These are phyloP conservation scores for Rattus norvegicus DNA, from an alignment of 2,113 vertebrate species.

Conservation along the genomic window GRCr8 NC_086031.1:67846501-67847000, in stretches of 20 bases:
- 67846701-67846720: not conserved
- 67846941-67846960: not conserved
- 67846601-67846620: not conserved
- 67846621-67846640: not conserved
- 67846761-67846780: conserved; percentile 61
- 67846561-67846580: not conserved
- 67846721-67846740: conserved; percentile 82
- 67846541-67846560: not conserved
- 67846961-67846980: not conserved
- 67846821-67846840: conserved; percentile 83
- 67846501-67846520: not conserved
- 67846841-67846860: conserved; percentile 73
- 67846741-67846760: conserved; percentile 84
- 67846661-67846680: not conserved
- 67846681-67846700: not conserved
- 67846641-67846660: not conserved
- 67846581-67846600: not conserved
- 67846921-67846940: not conserved
- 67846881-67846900: conserved; percentile 87
- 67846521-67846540: not conserved
- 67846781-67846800: conserved; percentile 70
- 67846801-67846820: conserved; percentile 78
- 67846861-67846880: conserved; percentile 83
- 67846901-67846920: not conserved
- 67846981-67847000: not conserved